A percentile compares a stretch with the other conserved stretches of the same genome.
phyloP scores from a whole-genome alignment of 2,888 invertebrate species.

The Mellilla xanthometata region DNA sequence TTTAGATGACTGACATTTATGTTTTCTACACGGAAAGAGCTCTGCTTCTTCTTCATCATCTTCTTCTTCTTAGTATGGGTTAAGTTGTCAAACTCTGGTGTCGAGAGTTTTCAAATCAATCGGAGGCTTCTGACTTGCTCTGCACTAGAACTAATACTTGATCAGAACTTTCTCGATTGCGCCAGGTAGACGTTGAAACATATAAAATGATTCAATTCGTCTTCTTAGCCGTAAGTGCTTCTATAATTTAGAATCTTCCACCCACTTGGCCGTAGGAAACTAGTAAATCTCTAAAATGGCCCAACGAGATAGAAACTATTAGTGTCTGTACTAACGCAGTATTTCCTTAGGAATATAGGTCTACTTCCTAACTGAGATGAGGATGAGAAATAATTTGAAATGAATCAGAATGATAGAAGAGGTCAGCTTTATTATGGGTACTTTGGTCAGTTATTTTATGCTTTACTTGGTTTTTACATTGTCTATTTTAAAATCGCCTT shows the following conservation, averaged over 20 bases:
- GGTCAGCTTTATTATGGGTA: constrained; percentile 4
- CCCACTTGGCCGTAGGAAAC: constrained; percentile 62
- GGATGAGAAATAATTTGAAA: constrained; percentile 13
- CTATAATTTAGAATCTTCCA: constrained; percentile 63
- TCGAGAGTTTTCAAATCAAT: too few relatives aligned
- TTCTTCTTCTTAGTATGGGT: too few relatives aligned
- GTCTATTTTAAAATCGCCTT: too few relatives aligned
- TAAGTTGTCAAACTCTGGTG: too few relatives aligned
- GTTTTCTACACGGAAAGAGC: too few relatives aligned
- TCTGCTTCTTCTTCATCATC: too few relatives aligned
- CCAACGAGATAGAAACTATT: constrained; percentile 48
- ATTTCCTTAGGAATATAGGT: constrained; percentile 29
- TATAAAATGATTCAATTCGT: constrained; percentile 68
- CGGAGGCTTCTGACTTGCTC: too few relatives aligned
- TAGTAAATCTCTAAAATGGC: constrained; percentile 61
- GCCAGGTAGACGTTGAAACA: constrained; percentile 52
- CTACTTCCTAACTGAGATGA: constrained; percentile 15
- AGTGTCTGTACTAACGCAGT: constrained; percentile 42
- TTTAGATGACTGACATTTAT: too few relatives aligned
- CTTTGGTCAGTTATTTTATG: not conserved
- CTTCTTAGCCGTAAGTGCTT: constrained; percentile 59
- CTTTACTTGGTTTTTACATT: too few relatives aligned
- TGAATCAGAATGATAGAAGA: constrained; percentile 2
- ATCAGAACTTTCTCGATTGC: constrained; percentile 19
- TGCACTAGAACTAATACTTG: too few relatives aligned